A percentile compares a stretch with the other conserved stretches of the same genome.
These are phyloP conservation scores for Graphium colonna DNA, from an alignment of 2,888 invertebrate species.

Conservation along the genomic window DNA sequence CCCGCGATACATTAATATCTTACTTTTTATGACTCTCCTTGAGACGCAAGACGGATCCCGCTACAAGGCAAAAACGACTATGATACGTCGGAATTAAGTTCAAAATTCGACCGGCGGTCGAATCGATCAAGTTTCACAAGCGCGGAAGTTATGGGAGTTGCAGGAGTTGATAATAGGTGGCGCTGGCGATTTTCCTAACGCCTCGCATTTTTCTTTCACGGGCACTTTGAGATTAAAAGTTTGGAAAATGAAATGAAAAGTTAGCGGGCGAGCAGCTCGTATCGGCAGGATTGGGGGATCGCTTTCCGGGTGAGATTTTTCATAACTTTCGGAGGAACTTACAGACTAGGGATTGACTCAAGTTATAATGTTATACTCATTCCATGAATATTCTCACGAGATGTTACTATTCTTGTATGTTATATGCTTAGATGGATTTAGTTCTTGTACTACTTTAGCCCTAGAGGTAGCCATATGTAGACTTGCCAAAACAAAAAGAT, in stretches of 20 bases:
- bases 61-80: slow-evolving; percentile 8
- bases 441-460: too few relatives aligned
- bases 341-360: too few relatives aligned
- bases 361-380: too few relatives aligned
- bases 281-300: slow-evolving; percentile 49
- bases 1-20: slow-evolving; percentile 81
- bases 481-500: too few relatives aligned
- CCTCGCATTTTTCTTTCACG: slow-evolving; percentile 77
- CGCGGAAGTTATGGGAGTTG: slow-evolving; percentile 47
- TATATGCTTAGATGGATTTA: too few relatives aligned
- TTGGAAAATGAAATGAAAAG: slow-evolving; percentile 75
- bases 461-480: too few relatives aligned
- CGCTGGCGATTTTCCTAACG: slow-evolving; percentile 74
- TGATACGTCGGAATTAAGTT: slow-evolving; percentile 5
- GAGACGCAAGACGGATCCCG: slow-evolving; percentile 38
- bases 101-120: not conserved
- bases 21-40: slow-evolving; percentile 79
- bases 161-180: slow-evolving; percentile 75
- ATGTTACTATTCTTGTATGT: too few relatives aligned
- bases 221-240: slow-evolving; percentile 80
- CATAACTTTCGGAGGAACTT: slow-evolving; percentile 1
- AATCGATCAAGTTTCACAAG: slow-evolving; percentile 26
- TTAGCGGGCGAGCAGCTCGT: slow-evolving; percentile 45
- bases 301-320: slow-evolving; percentile 34
- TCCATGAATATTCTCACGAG: too few relatives aligned